Percentiles rank a stretch among this genome's conserved stretches.
Conservation (phyloP, 2,113 vertebrate species). For the Neolamprologus variostigma region DNA sequence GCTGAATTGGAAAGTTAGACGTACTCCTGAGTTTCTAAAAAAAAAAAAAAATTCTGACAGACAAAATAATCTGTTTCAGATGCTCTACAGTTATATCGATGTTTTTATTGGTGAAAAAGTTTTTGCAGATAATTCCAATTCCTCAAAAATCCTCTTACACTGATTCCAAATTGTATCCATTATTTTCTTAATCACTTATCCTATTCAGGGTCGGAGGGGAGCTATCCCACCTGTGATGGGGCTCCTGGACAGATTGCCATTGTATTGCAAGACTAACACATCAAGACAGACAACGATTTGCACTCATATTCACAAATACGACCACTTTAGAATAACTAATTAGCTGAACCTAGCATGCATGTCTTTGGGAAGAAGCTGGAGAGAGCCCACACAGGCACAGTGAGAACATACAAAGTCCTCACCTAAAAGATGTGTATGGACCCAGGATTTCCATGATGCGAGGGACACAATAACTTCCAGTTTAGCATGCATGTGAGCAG, state of each 20-base stretch:
- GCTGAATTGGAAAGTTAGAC: not conserved
- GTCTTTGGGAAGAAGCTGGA: not conserved
- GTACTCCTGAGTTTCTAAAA: not conserved
- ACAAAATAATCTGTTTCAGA: not conserved
- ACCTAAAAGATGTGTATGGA: not conserved
- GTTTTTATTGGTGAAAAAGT: not conserved
- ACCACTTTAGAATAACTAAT: not conserved
- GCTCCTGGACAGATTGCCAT: not conserved
- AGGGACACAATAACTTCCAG: not conserved
- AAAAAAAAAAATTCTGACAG: not conserved
- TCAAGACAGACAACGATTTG: not conserved
- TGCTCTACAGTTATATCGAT: not conserved
- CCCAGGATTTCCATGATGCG: not conserved
- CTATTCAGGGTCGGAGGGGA: not conserved
- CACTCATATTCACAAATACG: not conserved
- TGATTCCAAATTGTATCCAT: not conserved
- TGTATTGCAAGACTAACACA: not conserved
- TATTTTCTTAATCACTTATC: not conserved
- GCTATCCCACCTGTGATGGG: not conserved
- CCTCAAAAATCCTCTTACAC: not conserved
- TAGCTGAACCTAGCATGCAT: not conserved
- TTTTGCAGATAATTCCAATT: not conserved
- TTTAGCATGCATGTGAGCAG: not conserved
- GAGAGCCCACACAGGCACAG: not conserved
- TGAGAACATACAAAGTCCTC: not conserved